Conservation (phyloP, 2,888 invertebrate species). For the Tachina grossa region DNA sequence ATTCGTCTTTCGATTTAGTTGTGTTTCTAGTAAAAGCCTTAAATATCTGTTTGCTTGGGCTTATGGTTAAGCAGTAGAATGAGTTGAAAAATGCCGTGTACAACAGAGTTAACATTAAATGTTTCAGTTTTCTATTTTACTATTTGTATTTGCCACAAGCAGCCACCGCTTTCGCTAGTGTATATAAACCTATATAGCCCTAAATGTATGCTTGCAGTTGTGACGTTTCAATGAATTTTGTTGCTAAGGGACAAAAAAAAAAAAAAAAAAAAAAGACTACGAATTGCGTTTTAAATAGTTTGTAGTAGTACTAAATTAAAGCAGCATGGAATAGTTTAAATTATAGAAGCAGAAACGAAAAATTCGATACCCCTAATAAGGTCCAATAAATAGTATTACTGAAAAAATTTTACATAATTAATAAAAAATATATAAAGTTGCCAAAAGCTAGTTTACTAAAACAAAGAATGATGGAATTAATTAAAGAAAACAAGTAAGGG, state of each 20-base stretch:
- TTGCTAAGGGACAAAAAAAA: too few relatives aligned
- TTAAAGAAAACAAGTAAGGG: too few relatives aligned
- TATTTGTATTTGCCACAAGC: constrained; percentile 50
- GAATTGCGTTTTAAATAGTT: neutral
- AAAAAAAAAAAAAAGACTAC: neutral
- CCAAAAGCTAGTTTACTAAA: too few relatives aligned
- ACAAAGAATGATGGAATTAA: too few relatives aligned
- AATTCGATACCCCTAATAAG: too few relatives aligned
- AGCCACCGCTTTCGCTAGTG: neutral
- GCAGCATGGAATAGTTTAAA: too few relatives aligned
- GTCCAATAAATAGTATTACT: too few relatives aligned
- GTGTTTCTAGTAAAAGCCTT: neutral
- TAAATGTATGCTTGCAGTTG: neutral
- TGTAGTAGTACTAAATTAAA: too few relatives aligned
- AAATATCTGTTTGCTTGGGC: constrained; percentile 1
- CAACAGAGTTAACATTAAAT: constrained; percentile 49
- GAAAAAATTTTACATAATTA: too few relatives aligned
- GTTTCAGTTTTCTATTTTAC: constrained; percentile 50
- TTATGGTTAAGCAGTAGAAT: constrained; percentile 17
- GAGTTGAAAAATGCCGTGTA: constrained; percentile 24
- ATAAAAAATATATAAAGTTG: too few relatives aligned
- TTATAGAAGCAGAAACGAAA: too few relatives aligned
- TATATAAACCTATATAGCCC: neutral
- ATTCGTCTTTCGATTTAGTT: too few relatives aligned
- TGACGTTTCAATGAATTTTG: neutral